Evolutionary conservation across 2,113 vertebrate species (phyloP).

Genomic region (Osmerus mordax): DNA sequence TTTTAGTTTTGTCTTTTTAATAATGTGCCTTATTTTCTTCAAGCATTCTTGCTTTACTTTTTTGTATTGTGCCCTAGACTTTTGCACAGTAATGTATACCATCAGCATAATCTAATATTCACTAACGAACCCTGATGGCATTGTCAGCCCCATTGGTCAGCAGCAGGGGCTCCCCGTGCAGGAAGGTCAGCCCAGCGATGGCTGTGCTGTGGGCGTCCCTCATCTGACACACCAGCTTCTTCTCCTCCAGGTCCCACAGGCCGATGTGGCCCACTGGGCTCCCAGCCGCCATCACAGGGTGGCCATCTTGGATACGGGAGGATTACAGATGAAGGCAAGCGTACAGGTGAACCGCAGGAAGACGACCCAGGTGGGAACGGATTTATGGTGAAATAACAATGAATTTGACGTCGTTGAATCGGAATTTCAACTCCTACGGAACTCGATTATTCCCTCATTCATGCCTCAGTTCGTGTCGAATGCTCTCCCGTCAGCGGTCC

Average conservation of each 20-base stretch:
- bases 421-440: too few species aligned
- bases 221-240: slow-evolving; percentile 85
- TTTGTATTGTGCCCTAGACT: too few species aligned
- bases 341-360: background rate
- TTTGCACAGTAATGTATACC: background rate
- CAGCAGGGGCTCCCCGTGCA: slow-evolving; percentile 88
- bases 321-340: background rate
- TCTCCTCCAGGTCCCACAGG: slow-evolving; percentile 91
- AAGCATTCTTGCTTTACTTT: too few species aligned
- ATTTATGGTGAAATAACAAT: too few species aligned
- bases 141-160: slow-evolving; percentile 93
- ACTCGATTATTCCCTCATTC: too few species aligned
- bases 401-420: too few species aligned
- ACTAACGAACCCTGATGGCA: slow-evolving; percentile 64
- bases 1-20: too few species aligned
- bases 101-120: background rate
- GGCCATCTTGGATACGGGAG: slow-evolving; percentile 76
- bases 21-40: too few species aligned
- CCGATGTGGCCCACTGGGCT: slow-evolving; percentile 92
- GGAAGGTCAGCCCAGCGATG: slow-evolving; percentile 84
- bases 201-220: slow-evolving; percentile 84
- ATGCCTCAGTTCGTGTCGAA: too few species aligned
- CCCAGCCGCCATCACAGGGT: slow-evolving; percentile 86
- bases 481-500: too few species aligned
- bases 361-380: background rate